Evolutionary conservation across 1,140 invertebrate species (phyloP).

Genomic region (Ceratosolen fusciceps): DNA sequence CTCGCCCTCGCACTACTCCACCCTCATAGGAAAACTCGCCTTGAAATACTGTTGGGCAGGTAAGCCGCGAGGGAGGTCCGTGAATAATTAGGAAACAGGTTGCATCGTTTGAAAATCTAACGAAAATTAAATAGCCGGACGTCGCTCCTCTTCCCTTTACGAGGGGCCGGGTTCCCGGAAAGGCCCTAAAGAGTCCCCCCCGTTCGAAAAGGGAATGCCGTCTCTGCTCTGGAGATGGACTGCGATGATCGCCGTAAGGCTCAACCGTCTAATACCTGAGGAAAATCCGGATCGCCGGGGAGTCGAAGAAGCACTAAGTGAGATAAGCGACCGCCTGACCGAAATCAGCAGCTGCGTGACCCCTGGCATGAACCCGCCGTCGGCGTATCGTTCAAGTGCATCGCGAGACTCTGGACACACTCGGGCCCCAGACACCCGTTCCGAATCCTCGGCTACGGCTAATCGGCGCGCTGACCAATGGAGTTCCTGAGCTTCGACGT

Average conservation of each 20-base stretch:
- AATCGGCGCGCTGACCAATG: constrained; percentile 67
- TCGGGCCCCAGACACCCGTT: background rate
- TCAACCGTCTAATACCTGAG: background rate
- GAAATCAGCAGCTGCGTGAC: background rate
- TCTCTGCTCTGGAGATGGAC: background rate
- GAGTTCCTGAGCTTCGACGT: constrained; percentile 76
- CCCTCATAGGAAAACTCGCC: too few relatives aligned
- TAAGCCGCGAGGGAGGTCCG: background rate
- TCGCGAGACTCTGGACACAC: background rate
- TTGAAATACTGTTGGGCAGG: background rate
- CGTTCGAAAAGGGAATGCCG: background rate
- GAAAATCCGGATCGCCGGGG: background rate
- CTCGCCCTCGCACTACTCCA: too few relatives aligned
- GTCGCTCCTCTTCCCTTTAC: background rate
- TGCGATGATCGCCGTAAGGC: background rate
- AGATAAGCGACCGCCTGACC: background rate
- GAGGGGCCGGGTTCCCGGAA: background rate
- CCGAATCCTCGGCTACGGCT: too few relatives aligned
- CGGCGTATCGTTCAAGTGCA: background rate
- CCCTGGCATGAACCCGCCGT: background rate
- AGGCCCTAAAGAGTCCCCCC: background rate
- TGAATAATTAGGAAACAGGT: background rate
- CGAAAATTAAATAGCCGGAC: too few relatives aligned
- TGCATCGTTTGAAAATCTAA: background rate
- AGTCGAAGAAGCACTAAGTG: background rate